phyloP scores from a whole-genome alignment of 2,888 invertebrate genomes.

The Atethmia centrago region DNA sequence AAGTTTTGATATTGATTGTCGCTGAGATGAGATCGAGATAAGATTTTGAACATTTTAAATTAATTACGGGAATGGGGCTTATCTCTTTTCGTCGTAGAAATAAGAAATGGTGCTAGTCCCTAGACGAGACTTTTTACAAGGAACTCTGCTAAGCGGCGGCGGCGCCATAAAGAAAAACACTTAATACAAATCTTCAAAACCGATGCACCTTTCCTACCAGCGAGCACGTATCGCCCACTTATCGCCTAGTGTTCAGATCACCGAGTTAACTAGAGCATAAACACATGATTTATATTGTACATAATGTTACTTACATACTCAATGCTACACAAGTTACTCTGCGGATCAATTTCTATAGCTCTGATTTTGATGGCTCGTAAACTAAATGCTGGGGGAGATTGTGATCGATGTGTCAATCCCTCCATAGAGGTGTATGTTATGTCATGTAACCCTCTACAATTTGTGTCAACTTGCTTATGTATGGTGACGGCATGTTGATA shows the following conservation, averaged over 20 bases:
- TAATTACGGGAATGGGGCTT: too few relatives aligned
- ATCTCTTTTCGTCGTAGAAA: too few relatives aligned
- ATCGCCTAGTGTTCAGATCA: conserved; percentile 29
- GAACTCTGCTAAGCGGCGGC: neutral
- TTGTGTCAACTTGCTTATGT: conserved; percentile 22
- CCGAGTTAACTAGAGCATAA: conserved; percentile 40
- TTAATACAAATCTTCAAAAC: conserved; percentile 19
- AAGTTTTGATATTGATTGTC: too few relatives aligned
- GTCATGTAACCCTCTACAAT: conserved; percentile 22
- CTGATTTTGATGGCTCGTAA: conserved; percentile 57
- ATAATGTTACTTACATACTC: conserved; percentile 17
- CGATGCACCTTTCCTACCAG: conserved; percentile 22
- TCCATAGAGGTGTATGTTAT: conserved; percentile 9
- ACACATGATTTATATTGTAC: conserved; percentile 32
- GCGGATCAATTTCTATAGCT: conserved; percentile 41
- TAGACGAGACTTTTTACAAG: too few relatives aligned
- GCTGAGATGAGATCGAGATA: too few relatives aligned
- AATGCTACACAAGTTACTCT: conserved; percentile 7
- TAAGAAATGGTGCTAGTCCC: too few relatives aligned
- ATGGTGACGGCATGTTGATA: neutral
- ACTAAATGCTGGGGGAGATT: conserved; percentile 54
- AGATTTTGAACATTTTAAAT: too few relatives aligned
- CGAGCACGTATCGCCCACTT: neutral
- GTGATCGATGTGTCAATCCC: conserved; percentile 49
- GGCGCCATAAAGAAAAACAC: conserved; percentile 2